Percentiles rank a stretch among this genome's conserved stretches.
phyloP scores from a whole-genome alignment of 2,797 vertebrate species.

The Alfaro cultratus region DNA sequence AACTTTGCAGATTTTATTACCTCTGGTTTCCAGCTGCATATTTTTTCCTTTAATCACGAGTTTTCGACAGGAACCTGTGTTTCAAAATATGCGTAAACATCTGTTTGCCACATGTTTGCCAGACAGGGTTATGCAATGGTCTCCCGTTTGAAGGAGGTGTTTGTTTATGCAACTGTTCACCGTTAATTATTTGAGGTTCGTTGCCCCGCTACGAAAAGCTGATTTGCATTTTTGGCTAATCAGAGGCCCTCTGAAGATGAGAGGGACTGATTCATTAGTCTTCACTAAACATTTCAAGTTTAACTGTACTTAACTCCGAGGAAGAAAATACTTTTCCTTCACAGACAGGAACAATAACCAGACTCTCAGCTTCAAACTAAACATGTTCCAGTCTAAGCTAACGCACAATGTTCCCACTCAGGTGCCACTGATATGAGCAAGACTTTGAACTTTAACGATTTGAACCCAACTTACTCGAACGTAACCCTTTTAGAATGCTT shows the following conservation, averaged over 20 bases:
- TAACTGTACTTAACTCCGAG: slow-evolving; percentile 39
- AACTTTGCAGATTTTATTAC: background rate
- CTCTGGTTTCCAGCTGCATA: background rate
- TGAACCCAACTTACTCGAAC: background rate
- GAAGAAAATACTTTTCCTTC: slow-evolving; percentile 21
- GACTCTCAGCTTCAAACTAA: slow-evolving; percentile 21
- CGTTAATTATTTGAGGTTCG: slow-evolving; percentile 57
- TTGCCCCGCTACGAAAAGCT: slow-evolving; percentile 42
- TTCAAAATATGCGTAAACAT: slow-evolving; percentile 47
- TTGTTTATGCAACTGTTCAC: slow-evolving; percentile 45
- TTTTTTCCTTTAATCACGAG: slow-evolving; percentile 1
- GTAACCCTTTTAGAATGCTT: background rate
- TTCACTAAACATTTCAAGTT: slow-evolving; percentile 40
- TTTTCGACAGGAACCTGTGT: slow-evolving; percentile 23
- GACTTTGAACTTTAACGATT: slow-evolving; percentile 56
- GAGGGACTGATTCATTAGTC: slow-evolving; percentile 65
- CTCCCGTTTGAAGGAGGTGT: slow-evolving; percentile 46
- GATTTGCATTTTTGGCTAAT: slow-evolving; percentile 73
- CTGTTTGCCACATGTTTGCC: slow-evolving; percentile 52
- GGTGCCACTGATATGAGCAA: slow-evolving; percentile 46
- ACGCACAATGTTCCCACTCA: slow-evolving; percentile 13
- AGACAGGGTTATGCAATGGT: slow-evolving; percentile 37
- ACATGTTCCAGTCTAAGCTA: slow-evolving; percentile 33
- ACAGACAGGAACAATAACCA: slow-evolving; percentile 42
- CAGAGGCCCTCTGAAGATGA: slow-evolving; percentile 54